These are phyloP conservation scores for Stomorhina lunata DNA, from an alignment of 2,888 invertebrate species.

Conservation along the genomic window DNA sequence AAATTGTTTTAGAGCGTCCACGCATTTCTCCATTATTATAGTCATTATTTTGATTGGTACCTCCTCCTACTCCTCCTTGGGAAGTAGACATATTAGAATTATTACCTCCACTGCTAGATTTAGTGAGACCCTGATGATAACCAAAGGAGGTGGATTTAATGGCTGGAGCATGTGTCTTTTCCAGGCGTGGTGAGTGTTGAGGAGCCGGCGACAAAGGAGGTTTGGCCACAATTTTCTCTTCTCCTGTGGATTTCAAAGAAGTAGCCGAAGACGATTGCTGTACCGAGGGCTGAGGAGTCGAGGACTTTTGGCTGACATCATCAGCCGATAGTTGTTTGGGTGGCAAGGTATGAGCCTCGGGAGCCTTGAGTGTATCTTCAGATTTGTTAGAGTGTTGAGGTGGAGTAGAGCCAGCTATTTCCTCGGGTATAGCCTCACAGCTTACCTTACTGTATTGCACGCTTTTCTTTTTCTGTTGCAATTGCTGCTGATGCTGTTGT, in stretches of 20 bases:
- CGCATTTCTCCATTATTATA: constrained; percentile 81
- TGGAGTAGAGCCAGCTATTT: constrained; percentile 89
- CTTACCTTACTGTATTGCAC: constrained; percentile 86
- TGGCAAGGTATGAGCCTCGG: constrained; percentile 69
- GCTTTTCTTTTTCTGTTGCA: constrained; percentile 81
- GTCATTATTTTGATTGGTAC: constrained; percentile 62
- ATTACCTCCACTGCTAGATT: constrained; percentile 72
- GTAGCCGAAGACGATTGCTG: constrained; percentile 76
- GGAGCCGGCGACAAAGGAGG: constrained; percentile 84
- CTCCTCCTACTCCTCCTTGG: constrained; percentile 46
- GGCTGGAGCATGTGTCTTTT: constrained; percentile 67
- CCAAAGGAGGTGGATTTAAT: constrained; percentile 60
- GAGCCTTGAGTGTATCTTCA: constrained; percentile 38
- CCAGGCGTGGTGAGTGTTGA: constrained; percentile 74
- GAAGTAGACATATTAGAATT: constrained; percentile 54
- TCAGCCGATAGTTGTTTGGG: constrained; percentile 79
- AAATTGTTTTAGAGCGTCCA: constrained; percentile 88
- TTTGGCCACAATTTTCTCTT: constrained; percentile 80
- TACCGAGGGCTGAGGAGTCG: constrained; percentile 65
- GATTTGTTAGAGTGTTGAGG: constrained; percentile 79
- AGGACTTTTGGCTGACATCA: constrained; percentile 72
- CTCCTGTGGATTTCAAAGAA: constrained; percentile 71
- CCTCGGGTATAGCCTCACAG: constrained; percentile 95
- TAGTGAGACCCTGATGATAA: constrained; percentile 71
- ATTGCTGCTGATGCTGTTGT: constrained; percentile 69